Percentiles rank a stretch among this genome's conserved stretches.
phyloP scores from a whole-genome alignment of 1,140 invertebrate species.

The Periplaneta americana region DNA sequence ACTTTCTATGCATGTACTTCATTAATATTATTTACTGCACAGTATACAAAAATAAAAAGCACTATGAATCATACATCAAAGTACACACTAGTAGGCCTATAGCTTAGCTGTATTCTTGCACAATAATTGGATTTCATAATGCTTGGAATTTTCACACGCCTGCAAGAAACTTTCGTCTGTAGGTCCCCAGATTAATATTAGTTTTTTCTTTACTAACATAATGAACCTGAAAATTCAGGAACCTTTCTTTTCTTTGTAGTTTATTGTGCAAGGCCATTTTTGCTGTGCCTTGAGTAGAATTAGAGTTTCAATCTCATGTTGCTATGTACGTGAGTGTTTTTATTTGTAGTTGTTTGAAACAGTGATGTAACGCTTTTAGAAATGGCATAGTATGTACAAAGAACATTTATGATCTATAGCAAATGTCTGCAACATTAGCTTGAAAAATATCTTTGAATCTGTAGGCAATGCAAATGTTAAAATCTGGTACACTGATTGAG shows the following conservation, averaged over 20 bases:
- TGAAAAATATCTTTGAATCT: no score
- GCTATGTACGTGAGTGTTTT: not conserved
- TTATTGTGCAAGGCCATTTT: not conserved
- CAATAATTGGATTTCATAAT: not conserved
- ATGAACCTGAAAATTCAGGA: not conserved
- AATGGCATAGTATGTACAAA: no score
- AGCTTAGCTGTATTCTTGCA: not conserved
- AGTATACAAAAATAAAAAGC: not conserved
- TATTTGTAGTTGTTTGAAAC: not conserved
- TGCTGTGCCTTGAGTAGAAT: not conserved
- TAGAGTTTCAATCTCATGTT: not conserved
- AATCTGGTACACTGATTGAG: no score
- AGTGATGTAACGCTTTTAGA: not conserved
- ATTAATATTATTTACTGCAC: not conserved
- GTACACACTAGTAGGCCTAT: not conserved
- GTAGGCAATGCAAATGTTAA: no score
- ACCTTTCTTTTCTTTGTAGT: not conserved
- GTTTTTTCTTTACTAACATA: not conserved
- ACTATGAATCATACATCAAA: no score
- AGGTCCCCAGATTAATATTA: not conserved
- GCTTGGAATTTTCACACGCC: not conserved
- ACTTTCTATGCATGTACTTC: not conserved
- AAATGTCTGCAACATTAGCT: no score
- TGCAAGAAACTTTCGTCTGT: not conserved
- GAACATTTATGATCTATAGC: no score